These are phyloP conservation scores for Bibio marci DNA, from an alignment of 2,888 invertebrate genomes.

Conservation along the genomic window DNA sequence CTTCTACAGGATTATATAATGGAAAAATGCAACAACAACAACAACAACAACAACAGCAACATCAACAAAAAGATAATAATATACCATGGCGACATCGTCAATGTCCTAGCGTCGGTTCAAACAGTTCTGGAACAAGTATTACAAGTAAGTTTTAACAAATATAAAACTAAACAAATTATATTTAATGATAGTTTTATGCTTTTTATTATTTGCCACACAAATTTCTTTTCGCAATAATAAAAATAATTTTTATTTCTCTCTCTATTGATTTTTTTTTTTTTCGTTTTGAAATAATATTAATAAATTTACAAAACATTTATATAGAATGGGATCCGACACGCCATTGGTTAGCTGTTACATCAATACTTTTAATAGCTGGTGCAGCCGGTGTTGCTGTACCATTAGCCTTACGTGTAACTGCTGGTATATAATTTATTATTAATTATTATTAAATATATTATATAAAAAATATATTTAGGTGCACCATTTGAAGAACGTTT, in stretches of 20 bases:
- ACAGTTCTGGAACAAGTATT: conserved; percentile 28
- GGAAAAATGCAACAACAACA: conserved; percentile 19
- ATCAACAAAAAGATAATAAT: conserved; percentile 14
- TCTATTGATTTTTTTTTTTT: too few species aligned
- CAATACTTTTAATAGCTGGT: conserved; percentile 57
- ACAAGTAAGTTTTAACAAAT: conserved; percentile 30
- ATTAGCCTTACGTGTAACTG: conserved; percentile 56
- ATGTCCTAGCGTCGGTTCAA: conserved; percentile 28
- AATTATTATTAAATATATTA: background rate
- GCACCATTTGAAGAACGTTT: conserved; percentile 60
- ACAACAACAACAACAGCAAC: conserved; percentile 11
- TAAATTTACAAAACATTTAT: too few species aligned
- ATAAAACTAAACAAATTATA: too few species aligned
- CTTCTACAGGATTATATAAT: conserved; percentile 21
- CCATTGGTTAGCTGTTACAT: conserved; percentile 62
- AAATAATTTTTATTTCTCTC: too few species aligned
- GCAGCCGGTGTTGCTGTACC: conserved; percentile 68
- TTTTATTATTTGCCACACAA: too few species aligned
- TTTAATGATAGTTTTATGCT: too few species aligned
- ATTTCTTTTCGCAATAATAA: too few species aligned
- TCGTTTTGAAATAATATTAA: too few species aligned
- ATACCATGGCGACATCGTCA: conserved; percentile 31
- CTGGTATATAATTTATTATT: conserved; percentile 25
- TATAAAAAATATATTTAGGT: conserved; percentile 28
- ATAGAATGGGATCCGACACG: conserved; percentile 40